These are phyloP conservation scores for Nomada ruficornis DNA, from an alignment of 2,888 invertebrate species.

Conservation along the genomic window DNA sequence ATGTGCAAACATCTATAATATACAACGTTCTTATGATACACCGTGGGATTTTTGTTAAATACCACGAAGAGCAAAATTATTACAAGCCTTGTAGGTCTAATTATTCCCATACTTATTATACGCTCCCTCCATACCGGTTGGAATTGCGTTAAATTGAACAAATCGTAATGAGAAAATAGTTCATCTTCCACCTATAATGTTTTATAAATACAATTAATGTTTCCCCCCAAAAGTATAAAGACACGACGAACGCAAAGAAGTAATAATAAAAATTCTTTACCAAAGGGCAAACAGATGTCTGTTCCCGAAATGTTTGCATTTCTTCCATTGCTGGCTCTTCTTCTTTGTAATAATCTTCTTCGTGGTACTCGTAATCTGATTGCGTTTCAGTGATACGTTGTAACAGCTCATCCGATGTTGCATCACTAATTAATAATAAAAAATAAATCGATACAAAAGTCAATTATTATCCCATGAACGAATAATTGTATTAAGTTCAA, in stretches of 20 bases:
- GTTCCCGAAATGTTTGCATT: background rate
- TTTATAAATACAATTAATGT: background rate
- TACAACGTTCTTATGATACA: background rate
- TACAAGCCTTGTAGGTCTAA: constrained; percentile 63
- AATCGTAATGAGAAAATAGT: constrained; percentile 41
- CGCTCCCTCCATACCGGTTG: constrained; percentile 3
- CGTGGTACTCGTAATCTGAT: background rate
- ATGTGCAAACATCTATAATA: constrained; percentile 70
- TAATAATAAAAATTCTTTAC: constrained; percentile 10
- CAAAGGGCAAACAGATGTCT: constrained; percentile 6
- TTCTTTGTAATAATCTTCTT: background rate
- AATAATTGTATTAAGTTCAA: background rate
- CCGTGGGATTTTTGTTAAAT: background rate
- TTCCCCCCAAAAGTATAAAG: background rate
- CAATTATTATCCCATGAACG: background rate
- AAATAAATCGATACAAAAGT: background rate
- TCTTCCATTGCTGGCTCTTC: background rate
- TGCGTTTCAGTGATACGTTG: background rate
- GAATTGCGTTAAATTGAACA: constrained; percentile 36
- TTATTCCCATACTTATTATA: constrained; percentile 37
- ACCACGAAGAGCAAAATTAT: background rate
- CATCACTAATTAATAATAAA: background rate
- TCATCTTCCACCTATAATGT: constrained; percentile 49
- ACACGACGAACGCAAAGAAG: background rate
- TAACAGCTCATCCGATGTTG: background rate